Conservation (phyloP, 1,140 invertebrate genomes). For the Calephelis nemesis region DNA sequence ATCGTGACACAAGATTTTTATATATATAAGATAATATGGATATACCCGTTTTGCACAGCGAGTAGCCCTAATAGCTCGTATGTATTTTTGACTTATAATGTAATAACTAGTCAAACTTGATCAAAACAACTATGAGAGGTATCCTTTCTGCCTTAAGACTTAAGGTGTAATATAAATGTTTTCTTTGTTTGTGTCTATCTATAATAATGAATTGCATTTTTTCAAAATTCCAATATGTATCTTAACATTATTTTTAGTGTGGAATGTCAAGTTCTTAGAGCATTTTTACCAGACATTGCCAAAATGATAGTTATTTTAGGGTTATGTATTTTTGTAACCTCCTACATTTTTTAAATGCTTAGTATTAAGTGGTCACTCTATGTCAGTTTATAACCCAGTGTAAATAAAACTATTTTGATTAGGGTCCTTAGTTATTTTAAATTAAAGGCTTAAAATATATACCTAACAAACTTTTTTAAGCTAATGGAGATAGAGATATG, state of each 20-base stretch:
- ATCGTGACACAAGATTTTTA: too few relatives aligned
- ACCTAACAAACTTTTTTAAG: too few relatives aligned
- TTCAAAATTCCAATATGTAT: conserved; percentile 11
- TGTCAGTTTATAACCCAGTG: too few relatives aligned
- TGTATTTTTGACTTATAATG: conserved; percentile 27
- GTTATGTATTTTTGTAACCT: too few relatives aligned
- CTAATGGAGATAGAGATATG: too few relatives aligned
- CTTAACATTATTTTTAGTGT: neutral
- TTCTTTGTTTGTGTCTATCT: conserved; percentile 18
- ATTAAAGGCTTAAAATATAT: too few relatives aligned
- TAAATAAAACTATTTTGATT: too few relatives aligned
- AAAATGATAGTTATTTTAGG: too few relatives aligned
- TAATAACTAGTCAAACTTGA: conserved; percentile 31
- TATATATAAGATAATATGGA: too few relatives aligned
- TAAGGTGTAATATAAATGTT: conserved; percentile 22
- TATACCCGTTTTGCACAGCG: neutral
- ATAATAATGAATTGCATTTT: conserved; percentile 3
- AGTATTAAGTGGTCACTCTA: too few relatives aligned
- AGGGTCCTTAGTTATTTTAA: too few relatives aligned
- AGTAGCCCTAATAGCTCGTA: conserved; percentile 10
- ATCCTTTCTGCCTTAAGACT: conserved; percentile 19
- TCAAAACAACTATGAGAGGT: conserved; percentile 22
- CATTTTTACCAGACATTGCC: neutral
- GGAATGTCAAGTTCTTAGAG: conserved; percentile 1
- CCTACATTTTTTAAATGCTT: too few relatives aligned